Base-by-base conservation (phyloP, 2,797 vertebrate genomes). In the Melanotaenia maccullochi region DNA sequence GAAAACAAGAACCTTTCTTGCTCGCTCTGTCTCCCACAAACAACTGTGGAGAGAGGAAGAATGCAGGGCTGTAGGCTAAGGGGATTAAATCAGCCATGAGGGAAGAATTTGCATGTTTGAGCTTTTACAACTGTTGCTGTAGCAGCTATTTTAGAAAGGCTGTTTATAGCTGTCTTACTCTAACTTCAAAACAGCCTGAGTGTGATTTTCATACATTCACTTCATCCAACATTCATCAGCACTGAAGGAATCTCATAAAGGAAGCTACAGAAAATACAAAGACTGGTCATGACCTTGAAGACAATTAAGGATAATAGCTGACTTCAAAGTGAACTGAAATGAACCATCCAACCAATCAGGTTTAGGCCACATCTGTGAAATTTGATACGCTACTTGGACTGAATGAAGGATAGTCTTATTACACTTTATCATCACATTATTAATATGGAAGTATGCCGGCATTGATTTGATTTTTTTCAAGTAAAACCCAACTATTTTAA, bases 91-190 rank as follows among this genome's bases (percentile, higher is more conserved):
- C 63, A 71, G 78, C 74, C 82, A 81, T 70, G 62, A 49, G 40
- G 42, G 81, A 78, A 69, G 62, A 81, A 82, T 86, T 78, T 79
- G 79, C 82, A 89, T 86, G 77, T 83, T 89, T 84, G 51, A 79
- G 77, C 81, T 84, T 88, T 78, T 79, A 80, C 68, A 79, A 79
- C 73, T 82, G 87, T 87, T 85, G 83, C 81, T 82, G 79, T 78
- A 74, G 80, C 30, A 8, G 28, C 82, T 74, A 64, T 55, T 72
- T 82, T 59, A 77, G 9, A 76, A 30, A 66, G 49, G 44, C 62
- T 52, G 32, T 71, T 74, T 59, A 38, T 67, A 24, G 24, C 52
- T n/a, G 40, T 28, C 51, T 35, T 5, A n/a, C 9, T 65, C 69
- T 65, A 24, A 56, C 55, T 56, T 65, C 18, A 60, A 33, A 65